Evolutionary conservation across 2,888 invertebrate genomes (phyloP).

Genomic region (Synergus umbraculus): DNA sequence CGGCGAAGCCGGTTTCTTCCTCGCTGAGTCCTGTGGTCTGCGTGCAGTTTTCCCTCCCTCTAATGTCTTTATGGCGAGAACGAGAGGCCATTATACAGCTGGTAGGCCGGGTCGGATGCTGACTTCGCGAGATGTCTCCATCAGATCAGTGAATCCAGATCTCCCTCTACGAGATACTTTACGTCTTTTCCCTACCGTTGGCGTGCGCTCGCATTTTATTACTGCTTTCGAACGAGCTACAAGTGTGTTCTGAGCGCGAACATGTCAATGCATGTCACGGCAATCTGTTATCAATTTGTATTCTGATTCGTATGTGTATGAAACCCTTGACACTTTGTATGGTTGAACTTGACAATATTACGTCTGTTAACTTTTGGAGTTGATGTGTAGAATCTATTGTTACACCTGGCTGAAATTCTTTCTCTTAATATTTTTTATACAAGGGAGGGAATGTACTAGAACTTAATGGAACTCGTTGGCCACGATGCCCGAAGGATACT

Average conservation of each 20-base stretch:
- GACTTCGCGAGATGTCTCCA: constrained; percentile 54
- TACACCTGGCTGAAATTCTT: constrained; percentile 20
- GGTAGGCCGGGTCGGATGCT: constrained; percentile 47
- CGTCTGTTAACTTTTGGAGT: neutral
- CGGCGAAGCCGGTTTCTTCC: constrained; percentile 53
- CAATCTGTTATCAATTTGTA: constrained; percentile 27
- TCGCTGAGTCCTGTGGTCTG: constrained; percentile 49
- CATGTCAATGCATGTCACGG: neutral
- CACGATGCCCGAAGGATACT: constrained; percentile 56
- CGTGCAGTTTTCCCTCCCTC: constrained; percentile 45
- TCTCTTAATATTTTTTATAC: constrained; percentile 12
- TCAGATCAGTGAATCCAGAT: constrained; percentile 43
- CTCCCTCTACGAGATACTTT: constrained; percentile 18
- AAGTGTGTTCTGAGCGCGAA: constrained; percentile 13
- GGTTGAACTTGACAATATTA: neutral
- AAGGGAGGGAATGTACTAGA: neutral
- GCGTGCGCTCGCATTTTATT: constrained; percentile 43
- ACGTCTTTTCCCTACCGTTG: constrained; percentile 17
- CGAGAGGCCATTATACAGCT: constrained; percentile 52
- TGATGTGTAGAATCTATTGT: constrained; percentile 4
- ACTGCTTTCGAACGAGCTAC: constrained; percentile 4
- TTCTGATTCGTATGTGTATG: neutral
- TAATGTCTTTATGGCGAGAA: constrained; percentile 45
- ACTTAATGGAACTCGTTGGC: constrained; percentile 14
- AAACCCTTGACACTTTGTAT: neutral